Evolutionary conservation across 2,888 invertebrate species (phyloP), one percentile per base, ranked within the genome.

Genomic region (Thecophora atra): DNA sequence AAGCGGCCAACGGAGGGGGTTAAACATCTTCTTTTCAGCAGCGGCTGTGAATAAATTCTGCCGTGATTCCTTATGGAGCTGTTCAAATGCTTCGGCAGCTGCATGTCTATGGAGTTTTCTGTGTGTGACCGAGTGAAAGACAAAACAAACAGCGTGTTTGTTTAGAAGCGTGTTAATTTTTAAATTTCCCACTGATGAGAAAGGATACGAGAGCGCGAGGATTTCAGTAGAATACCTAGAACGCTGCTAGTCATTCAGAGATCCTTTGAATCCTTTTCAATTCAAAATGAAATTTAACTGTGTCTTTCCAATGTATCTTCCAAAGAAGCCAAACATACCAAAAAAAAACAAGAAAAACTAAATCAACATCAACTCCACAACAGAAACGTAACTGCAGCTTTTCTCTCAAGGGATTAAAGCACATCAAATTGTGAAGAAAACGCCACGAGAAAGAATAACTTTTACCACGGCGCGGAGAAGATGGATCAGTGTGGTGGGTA

Each of bases 151-250:
- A 47, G n/a, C 4, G n/a, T 47, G n/a, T n/a, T n/a, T n/a, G n/a
- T n/a, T n/a, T 47, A 17, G 17, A 47, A 11, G n/a, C 28, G 64
- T 64, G 26, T 64, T 47, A 47, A 47, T 64, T 47, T 47, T 47
- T 47, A 64, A 64, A 15, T 64, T 64, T 64, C 15, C 7, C 37
- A 37, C 37, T 11, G 2, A 37, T 37, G 1, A 37, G 11, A 8
- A 37, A 37, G 1, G 47, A 15, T 47, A 17, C 47, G 47, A 47
- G 13, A 17, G 4, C 5, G 13, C 5, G n/a, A 47, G 11, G 47
- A 47, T 47, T n/a, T n/a, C 2, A 47, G n/a, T 8, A n/a, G 13
- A 5, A 15, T 5, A 2, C 17, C n/a, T n/a, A n/a, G n/a, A n/a
- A n/a, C n/a, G n/a, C n/a, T n/a, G n/a, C n/a, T n/a, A n/a, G n/a